Percentiles rank a stretch among this genome's conserved stretches.
Evolutionary conservation across 1,140 invertebrate genomes (phyloP).

Genomic region (Drosophila varians): DNA sequence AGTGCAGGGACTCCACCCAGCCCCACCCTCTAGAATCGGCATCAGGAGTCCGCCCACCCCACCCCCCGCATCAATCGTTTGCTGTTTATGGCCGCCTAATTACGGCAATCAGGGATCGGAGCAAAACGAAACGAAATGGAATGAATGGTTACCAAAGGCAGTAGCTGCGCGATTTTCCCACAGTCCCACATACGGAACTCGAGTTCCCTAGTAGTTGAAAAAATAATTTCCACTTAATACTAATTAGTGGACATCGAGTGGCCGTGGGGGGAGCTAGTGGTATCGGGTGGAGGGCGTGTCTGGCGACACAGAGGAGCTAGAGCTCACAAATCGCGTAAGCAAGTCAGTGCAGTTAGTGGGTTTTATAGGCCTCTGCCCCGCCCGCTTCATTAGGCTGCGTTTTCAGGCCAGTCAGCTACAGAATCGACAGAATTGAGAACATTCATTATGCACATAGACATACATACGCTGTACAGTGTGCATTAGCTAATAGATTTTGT

Average conservation of each 20-base stretch:
- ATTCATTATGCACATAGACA: slow-evolving; percentile 63
- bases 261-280: not conserved
- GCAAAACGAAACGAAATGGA: slow-evolving; percentile 40
- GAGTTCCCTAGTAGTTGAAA: slow-evolving; percentile 63
- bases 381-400: slow-evolving; percentile 76
- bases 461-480: slow-evolving; percentile 23
- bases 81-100: slow-evolving; percentile 60
- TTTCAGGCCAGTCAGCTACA: slow-evolving; percentile 74
- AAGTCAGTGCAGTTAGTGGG: slow-evolving; percentile 76
- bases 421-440: slow-evolving; percentile 48
- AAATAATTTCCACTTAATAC: slow-evolving; percentile 81
- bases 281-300: not conserved
- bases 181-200: slow-evolving; percentile 39
- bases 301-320: slow-evolving; percentile 10
- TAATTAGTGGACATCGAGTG: slow-evolving; percentile 66
- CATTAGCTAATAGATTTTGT: slow-evolving; percentile 15
- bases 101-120: slow-evolving; percentile 51
- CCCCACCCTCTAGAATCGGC: not conserved
- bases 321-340: slow-evolving; percentile 58
- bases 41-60: not conserved
- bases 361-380: slow-evolving; percentile 66
- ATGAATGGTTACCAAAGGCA: slow-evolving; percentile 28
- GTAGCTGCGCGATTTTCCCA: slow-evolving; percentile 48
- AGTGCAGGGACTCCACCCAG: slow-evolving; percentile 23
- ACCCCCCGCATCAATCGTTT: slow-evolving; percentile 27